Percentiles rank a stretch among this genome's conserved stretches.
These are phyloP conservation scores for Nezara viridula DNA, from an alignment of 2,888 invertebrate species.

Conservation along the genomic window DNA sequence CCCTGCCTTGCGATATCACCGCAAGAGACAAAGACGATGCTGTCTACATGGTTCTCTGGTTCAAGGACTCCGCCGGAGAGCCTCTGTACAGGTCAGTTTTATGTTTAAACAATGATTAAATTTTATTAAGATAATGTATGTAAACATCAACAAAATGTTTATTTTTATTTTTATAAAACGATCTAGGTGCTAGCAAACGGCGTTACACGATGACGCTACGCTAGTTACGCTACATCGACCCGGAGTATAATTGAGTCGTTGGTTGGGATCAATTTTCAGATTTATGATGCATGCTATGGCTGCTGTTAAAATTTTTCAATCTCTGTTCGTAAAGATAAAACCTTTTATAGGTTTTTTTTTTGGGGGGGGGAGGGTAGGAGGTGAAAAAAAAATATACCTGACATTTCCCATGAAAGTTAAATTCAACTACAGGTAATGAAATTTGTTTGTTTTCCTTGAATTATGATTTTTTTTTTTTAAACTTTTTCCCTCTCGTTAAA, in stretches of 20 bases:
- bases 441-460: neutral
- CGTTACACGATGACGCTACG: too few relatives aligned
- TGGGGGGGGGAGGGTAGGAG: neutral
- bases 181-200: too few relatives aligned
- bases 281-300: neutral
- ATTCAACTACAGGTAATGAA: neutral
- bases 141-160: too few relatives aligned
- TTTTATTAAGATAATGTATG: too few relatives aligned
- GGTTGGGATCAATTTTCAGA: neutral
- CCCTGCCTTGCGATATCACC: constrained; percentile 88
- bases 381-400: neutral
- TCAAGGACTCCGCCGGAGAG: constrained; percentile 85
- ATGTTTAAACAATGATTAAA: neutral
- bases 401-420: neutral
- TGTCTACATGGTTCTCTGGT: constrained; percentile 91
- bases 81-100: constrained; percentile 84
- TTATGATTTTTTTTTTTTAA: neutral
- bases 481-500: neutral
- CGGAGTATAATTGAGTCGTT: neutral
- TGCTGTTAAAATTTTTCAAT: constrained; percentile 12
- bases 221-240: neutral
- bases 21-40: constrained; percentile 84
- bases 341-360: neutral
- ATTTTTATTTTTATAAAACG: too few relatives aligned
- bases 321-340: neutral